Evolutionary conservation across 2,797 vertebrate species (phyloP).

Genomic region (Enteromius thamalakanensis): DNA sequence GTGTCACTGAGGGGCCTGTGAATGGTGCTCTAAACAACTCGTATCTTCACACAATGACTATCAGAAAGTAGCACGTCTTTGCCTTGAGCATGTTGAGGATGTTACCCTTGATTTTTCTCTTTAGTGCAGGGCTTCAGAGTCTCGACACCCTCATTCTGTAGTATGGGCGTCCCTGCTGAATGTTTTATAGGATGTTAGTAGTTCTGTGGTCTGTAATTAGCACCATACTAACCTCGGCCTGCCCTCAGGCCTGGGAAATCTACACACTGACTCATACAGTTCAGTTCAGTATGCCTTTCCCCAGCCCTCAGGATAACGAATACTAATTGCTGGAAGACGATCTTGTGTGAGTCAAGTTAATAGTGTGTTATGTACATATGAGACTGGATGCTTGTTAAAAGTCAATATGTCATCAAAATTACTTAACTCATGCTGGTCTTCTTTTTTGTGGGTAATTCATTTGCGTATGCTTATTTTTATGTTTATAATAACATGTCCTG

Average conservation of each 20-base stretch:
- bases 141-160: constrained; percentile 37
- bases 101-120: constrained; percentile 5
- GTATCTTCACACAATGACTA: constrained; percentile 2
- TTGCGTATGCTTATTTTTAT: too few species aligned
- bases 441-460: too few species aligned
- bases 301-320: constrained; percentile 1
- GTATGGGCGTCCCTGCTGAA: constrained; percentile 41
- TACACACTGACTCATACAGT: constrained; percentile 37
- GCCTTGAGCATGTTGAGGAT: neutral
- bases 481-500: neutral
- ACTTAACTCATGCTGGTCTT: neutral
- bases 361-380: neutral
- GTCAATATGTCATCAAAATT: neutral
- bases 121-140: neutral
- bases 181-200: constrained; percentile 45
- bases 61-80: neutral
- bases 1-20: neutral
- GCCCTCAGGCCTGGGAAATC: constrained; percentile 46
- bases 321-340: constrained; percentile 34
- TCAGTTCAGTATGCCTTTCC: constrained; percentile 23
- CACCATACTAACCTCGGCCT: constrained; percentile 44
- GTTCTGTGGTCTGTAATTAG: constrained; percentile 60
- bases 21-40: neutral
- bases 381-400: constrained; percentile 1
- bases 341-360: constrained; percentile 10